Base-by-base conservation (phyloP, 2,888 invertebrate genomes). In the Oscheius onirici region DNA sequence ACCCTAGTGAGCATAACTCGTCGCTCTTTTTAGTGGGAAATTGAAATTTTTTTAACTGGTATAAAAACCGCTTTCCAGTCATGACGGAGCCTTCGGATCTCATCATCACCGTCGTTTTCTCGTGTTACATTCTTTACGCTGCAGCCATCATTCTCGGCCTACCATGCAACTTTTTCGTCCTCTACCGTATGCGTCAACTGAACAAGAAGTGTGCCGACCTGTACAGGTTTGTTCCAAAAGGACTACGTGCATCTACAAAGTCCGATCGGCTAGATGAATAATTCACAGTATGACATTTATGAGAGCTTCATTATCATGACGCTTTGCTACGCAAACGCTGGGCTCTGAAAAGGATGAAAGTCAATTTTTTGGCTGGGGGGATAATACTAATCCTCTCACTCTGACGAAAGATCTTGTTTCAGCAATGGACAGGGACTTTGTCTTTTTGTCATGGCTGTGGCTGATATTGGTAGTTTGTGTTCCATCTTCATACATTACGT, bases 91-190 rank as follows among this genome's bases (percentile, higher is more conserved):
- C 66, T 11, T 70, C 69, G 13, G 54, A 43, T 17, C 55, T 70
- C 15, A 52, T 70, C 15, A 46, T 61, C 52, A 44, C 69, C 8
- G 61, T 61, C 17, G 34, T 54, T n/a, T 60, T 65, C 51, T 66
- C 69, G 28, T 69, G 76, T 44, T 79, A 76, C 54, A 41, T 79
- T 17, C 57, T 76, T 17, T 81, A 78, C 49, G 73, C 75, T 0
- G 58, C 75, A 13, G 77, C 77, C 17, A 76, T 81, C 26, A 28
- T 81, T 40, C 66, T 81, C 44, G 81, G 81, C 8, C 69, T 81
- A n/a, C 81, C 81, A 3, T 77, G 71, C 55, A 81, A 81, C 57
- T 24, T 77, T 20, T 81, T 77, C 72, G 81, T 81, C 2, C 75
- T 81, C 40, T 74, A 69, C 44, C 68, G 80, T 24, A 81, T 81